Evolutionary conservation across 2,113 vertebrate species (phyloP).

Genomic region (Azemiops feae): DNA sequence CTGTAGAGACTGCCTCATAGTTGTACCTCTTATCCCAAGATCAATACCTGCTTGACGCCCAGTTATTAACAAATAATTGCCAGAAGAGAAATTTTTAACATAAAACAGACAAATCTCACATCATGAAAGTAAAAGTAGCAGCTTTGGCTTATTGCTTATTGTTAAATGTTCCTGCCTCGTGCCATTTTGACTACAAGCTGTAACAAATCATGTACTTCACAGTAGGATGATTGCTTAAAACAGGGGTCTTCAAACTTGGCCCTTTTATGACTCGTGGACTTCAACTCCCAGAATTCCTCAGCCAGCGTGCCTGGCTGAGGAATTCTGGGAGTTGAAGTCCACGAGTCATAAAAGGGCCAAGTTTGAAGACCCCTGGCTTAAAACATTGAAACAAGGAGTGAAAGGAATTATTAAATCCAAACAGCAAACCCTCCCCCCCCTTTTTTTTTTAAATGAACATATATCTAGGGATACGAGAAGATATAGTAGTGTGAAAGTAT

Average conservation of each 20-base stretch:
- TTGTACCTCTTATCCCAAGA: accelerated
- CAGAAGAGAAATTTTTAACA: not conserved
- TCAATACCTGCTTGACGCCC: conserved; percentile 5
- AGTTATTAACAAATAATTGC: not conserved
- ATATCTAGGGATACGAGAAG: not conserved
- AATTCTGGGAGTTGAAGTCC: no score
- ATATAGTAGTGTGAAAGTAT: not conserved
- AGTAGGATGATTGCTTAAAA: not conserved
- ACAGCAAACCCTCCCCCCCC: no score
- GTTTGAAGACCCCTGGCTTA: not conserved
- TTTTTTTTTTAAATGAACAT: not conserved
- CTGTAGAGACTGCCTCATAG: conserved; percentile 66
- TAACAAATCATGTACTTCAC: not conserved
- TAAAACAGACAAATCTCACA: not conserved
- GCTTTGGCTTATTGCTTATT: not conserved
- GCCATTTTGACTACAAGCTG: conserved; percentile 13
- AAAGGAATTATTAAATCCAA: not conserved
- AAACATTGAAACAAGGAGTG: not conserved
- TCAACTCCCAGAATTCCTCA: no score
- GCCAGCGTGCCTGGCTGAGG: no score
- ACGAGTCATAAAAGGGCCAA: no score
- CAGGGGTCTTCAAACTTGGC: no score
- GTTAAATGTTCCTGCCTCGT: not conserved
- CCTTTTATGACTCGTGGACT: no score
- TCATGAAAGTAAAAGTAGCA: not conserved